Base-by-base conservation (phyloP, 2,113 vertebrate species). In the Colius striatus region DNA sequence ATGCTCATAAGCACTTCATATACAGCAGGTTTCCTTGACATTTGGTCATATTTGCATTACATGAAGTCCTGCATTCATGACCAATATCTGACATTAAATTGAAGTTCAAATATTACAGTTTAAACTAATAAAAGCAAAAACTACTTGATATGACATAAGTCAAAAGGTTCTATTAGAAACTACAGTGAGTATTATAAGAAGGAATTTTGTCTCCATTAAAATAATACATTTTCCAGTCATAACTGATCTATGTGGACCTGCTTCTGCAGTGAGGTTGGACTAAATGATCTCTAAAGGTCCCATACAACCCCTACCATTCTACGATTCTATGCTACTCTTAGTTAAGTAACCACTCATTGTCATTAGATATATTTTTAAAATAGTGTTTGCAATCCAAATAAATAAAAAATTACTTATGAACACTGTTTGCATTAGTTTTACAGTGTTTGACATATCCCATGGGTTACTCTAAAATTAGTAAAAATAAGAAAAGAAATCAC, bases 91-190 rank as follows among this genome's bases (percentile, higher is more conserved):
- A 63, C 16, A 41, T 36, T 20, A 54, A 77, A 66, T 0, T 30
- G 5, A 61, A 70, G 18, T 84, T 66, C 41, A 78, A 66, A 45
- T 38, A 61, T 38, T 53, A 45, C 48, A 67, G 21, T 50, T 58
- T 16, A 71, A 75, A 75, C 38, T 54, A 43, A 41, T 23, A 72
- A 75, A 54, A 63, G 10, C 21, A 72, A 70, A 20, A 92, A 12
- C 34, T 60, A 13, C 17, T 86, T 13, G 15, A 12, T 27, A 47
- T 4, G 62, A 67, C 0, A 0, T 5, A 47, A 5, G 3, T 22
- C 48, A 76, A 51, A 76, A 7, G 16, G 32, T 63, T 92, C 63
- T 51, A 68, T 0, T 22, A 72, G 68, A 83, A 68, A 11, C 3
- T 38, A 26, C 2, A 63, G 2, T 7, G 34, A 34, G 13, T 36